Evolutionary conservation across 2,113 vertebrate species (phyloP).

Genomic region (Rhinopomastus cyanomelas): DNA sequence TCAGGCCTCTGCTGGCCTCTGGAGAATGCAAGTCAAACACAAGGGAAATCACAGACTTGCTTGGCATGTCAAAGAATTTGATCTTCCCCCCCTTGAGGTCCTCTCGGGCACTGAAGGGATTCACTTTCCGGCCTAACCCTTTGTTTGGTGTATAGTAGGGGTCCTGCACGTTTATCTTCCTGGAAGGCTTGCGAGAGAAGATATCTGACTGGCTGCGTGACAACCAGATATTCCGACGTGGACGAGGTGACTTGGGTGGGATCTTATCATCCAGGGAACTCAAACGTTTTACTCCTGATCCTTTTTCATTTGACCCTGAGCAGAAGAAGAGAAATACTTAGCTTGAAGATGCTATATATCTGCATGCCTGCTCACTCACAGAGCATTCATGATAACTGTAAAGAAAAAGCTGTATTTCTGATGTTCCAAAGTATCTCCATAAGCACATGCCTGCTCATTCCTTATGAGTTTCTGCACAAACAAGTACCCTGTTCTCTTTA

Average conservation of each 20-base stretch:
- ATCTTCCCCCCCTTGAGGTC: constrained; percentile 95
- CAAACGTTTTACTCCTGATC: constrained; percentile 86
- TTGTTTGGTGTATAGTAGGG: constrained; percentile 86
- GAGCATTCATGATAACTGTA: not conserved
- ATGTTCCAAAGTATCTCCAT: not conserved
- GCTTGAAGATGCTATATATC: not conserved
- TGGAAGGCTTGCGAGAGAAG: constrained; percentile 87
- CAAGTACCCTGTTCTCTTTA: not conserved
- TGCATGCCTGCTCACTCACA: not conserved
- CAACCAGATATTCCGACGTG: constrained; percentile 90
- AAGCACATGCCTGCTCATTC: not conserved
- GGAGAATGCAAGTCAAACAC: constrained; percentile 93
- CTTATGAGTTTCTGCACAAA: not conserved
- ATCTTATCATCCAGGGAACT: constrained; percentile 92
- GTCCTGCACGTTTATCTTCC: constrained; percentile 90
- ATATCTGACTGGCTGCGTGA: constrained; percentile 96
- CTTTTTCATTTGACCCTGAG: constrained; percentile 83
- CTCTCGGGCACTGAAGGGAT: constrained; percentile 94
- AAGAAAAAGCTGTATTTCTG: not conserved
- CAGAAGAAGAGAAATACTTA: constrained; percentile 49
- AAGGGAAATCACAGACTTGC: constrained; percentile 94
- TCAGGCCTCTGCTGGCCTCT: constrained; percentile 69
- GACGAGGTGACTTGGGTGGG: constrained; percentile 91
- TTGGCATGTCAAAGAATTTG: constrained; percentile 95
- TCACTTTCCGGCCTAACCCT: constrained; percentile 82